phyloP scores from a whole-genome alignment of 1,140 invertebrate species.

The Mesaphorura yosii region DNA sequence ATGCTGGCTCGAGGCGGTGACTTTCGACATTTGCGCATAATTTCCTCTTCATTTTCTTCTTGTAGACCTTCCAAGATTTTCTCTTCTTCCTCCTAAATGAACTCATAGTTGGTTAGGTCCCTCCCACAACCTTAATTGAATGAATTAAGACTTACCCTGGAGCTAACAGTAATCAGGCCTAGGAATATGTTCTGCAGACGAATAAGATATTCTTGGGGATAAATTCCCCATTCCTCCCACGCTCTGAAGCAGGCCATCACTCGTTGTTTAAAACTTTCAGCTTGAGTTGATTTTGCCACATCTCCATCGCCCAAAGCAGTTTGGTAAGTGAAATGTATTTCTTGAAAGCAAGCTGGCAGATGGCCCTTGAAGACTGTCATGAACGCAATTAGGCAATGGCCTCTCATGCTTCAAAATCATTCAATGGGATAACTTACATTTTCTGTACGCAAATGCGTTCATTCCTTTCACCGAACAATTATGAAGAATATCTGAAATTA shows the following conservation, averaged over 20 bases:
- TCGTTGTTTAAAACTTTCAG: slow-evolving; percentile 90
- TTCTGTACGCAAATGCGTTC: slow-evolving; percentile 92
- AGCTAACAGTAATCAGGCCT: slow-evolving; percentile 42
- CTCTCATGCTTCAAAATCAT: background rate
- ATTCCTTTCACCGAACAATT: slow-evolving; percentile 93
- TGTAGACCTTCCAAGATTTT: slow-evolving; percentile 25
- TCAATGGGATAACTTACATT: slow-evolving; percentile 33
- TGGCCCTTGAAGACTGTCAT: slow-evolving; percentile 68
- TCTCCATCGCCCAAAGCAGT: slow-evolving; percentile 48
- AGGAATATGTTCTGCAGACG: slow-evolving; percentile 84
- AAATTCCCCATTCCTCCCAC: slow-evolving; percentile 97
- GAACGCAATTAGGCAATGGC: slow-evolving; percentile 12
- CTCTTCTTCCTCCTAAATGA: slow-evolving; percentile 24
- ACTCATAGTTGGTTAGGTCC: background rate
- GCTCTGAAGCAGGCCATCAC: slow-evolving; percentile 88
- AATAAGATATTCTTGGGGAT: slow-evolving; percentile 85
- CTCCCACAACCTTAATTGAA: slow-evolving; percentile 3
- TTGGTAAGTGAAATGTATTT: slow-evolving; percentile 63
- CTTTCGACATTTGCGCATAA: slow-evolving; percentile 15
- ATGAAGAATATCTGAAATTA: slow-evolving; percentile 93
- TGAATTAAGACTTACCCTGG: slow-evolving; percentile 16
- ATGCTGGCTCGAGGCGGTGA: slow-evolving; percentile 28
- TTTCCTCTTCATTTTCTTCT: slow-evolving; percentile 21
- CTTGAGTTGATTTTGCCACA: slow-evolving; percentile 81
- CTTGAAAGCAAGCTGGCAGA: slow-evolving; percentile 73